Percentiles rank a stretch among this genome's conserved stretches.
These are phyloP conservation scores for Centroberyx gerrardi DNA, from an alignment of 2,797 vertebrate genomes.

Conservation along the genomic window DNA sequence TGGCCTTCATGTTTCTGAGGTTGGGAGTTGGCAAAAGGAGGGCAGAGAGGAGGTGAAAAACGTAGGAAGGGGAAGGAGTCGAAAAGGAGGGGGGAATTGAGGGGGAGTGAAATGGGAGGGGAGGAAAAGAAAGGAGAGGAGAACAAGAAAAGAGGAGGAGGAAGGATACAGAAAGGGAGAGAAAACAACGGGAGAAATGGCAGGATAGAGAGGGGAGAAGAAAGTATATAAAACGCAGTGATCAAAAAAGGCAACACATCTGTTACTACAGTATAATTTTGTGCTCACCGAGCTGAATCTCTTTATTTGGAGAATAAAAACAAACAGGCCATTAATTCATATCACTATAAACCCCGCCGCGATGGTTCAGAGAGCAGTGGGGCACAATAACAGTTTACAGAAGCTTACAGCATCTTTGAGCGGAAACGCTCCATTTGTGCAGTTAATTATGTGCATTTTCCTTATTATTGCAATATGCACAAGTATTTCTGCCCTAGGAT, in stretches of 20 bases:
- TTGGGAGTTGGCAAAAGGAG: too few species aligned
- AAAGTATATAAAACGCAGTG: background rate
- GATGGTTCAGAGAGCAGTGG: slow-evolving; percentile 60
- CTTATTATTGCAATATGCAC: slow-evolving; percentile 48
- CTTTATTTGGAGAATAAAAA: slow-evolving; percentile 67
- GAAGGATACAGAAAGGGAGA: too few species aligned
- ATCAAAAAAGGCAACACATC: slow-evolving; percentile 19
- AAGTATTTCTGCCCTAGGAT: slow-evolving; percentile 33
- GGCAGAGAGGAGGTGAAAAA: background rate
- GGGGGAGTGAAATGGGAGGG: background rate
- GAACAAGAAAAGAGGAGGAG: background rate
- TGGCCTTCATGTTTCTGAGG: slow-evolving; percentile 93
- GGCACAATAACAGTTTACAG: slow-evolving; percentile 53
- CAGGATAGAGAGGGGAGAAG: background rate
- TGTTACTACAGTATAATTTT: slow-evolving; percentile 33
- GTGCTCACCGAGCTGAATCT: slow-evolving; percentile 45
- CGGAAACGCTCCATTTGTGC: slow-evolving; percentile 60
- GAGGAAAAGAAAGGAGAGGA: background rate
- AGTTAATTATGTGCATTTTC: slow-evolving; percentile 62
- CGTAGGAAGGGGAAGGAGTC: background rate
- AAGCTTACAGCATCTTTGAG: slow-evolving; percentile 58
- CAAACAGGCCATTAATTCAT: slow-evolving; percentile 73
- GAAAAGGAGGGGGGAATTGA: background rate
- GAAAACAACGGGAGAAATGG: background rate
- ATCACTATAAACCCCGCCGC: slow-evolving; percentile 56